These are phyloP conservation scores for Trachurus trachurus DNA, from an alignment of 2,797 vertebrate species.

Conservation along the genomic window DNA sequence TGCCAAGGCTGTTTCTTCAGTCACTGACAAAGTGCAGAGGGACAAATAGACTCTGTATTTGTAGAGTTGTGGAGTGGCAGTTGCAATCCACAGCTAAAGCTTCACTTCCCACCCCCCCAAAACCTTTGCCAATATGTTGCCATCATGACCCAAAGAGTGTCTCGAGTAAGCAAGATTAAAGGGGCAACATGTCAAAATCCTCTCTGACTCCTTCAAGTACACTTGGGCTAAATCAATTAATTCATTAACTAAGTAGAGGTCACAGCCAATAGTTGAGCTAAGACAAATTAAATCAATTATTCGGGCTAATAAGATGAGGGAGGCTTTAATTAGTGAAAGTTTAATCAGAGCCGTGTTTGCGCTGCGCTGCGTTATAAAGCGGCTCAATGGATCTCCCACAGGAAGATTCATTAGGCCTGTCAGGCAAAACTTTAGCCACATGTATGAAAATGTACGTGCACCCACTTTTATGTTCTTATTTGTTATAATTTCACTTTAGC, in stretches of 20 bases:
- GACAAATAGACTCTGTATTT: slow-evolving; percentile 22
- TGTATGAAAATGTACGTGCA: slow-evolving; percentile 6
- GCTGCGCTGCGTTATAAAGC: slow-evolving; percentile 79
- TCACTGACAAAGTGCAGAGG: slow-evolving; percentile 41
- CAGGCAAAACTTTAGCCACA: slow-evolving; percentile 42
- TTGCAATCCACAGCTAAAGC: slow-evolving; percentile 28
- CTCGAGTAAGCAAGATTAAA: slow-evolving; percentile 80
- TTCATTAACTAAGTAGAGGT: slow-evolving; percentile 89
- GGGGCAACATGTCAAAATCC: slow-evolving; percentile 82
- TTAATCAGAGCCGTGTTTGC: slow-evolving; percentile 92
- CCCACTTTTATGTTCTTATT: background rate
- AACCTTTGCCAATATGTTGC: slow-evolving; percentile 51
- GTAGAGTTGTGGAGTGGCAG: slow-evolving; percentile 20
- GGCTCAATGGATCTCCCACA: slow-evolving; percentile 72
- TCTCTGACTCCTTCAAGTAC: slow-evolving; percentile 79
- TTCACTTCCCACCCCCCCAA: slow-evolving; percentile 8
- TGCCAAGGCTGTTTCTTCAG: slow-evolving; percentile 44
- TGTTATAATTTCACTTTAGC: slow-evolving; percentile 8
- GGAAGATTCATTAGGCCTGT: slow-evolving; percentile 60
- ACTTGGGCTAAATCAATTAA: slow-evolving; percentile 85
- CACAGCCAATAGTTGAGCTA: slow-evolving; percentile 80
- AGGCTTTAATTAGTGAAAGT: slow-evolving; percentile 96
- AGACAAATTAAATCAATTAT: slow-evolving; percentile 98
- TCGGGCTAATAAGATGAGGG: slow-evolving; percentile 92
- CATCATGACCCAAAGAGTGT: slow-evolving; percentile 53